A percentile compares a stretch with the other conserved stretches of the same genome.
These are phyloP conservation scores for Aelia acuminata DNA, from an alignment of 2,888 invertebrate genomes.

Conservation along the genomic window DNA sequence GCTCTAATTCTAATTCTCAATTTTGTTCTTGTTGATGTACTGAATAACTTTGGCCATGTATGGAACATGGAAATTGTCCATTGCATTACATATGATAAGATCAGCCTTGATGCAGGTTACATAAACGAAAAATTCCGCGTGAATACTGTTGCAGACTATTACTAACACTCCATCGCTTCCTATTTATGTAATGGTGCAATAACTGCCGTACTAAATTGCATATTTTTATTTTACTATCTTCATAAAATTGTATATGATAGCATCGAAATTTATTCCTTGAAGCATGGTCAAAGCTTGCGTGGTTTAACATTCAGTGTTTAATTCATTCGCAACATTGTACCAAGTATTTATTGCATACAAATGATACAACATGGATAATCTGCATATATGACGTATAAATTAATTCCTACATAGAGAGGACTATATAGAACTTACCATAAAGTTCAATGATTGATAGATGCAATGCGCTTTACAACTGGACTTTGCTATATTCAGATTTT, in stretches of 20 bases:
- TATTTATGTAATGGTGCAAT: background rate
- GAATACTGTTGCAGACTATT: constrained; percentile 3
- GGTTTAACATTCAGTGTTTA: background rate
- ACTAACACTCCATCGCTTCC: background rate
- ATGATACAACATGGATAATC: background rate
- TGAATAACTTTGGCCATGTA: no score
- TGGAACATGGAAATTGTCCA: no score
- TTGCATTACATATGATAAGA: background rate
- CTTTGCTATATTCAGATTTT: background rate
- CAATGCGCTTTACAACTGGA: background rate
- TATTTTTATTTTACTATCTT: background rate
- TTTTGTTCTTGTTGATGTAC: no score
- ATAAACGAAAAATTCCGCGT: background rate
- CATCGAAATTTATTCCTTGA: background rate
- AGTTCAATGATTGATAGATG: background rate
- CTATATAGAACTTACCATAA: background rate
- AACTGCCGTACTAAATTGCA: background rate
- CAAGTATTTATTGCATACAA: background rate
- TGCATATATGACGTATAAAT: background rate
- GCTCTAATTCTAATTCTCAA: no score
- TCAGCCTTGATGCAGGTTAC: background rate
- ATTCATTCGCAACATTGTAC: constrained; percentile 1
- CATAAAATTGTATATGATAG: background rate
- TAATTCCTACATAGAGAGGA: no score
- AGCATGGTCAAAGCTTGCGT: background rate